phyloP scores from a whole-genome alignment of 2,113 vertebrate species.

The Catagonus wagneri region DNA sequence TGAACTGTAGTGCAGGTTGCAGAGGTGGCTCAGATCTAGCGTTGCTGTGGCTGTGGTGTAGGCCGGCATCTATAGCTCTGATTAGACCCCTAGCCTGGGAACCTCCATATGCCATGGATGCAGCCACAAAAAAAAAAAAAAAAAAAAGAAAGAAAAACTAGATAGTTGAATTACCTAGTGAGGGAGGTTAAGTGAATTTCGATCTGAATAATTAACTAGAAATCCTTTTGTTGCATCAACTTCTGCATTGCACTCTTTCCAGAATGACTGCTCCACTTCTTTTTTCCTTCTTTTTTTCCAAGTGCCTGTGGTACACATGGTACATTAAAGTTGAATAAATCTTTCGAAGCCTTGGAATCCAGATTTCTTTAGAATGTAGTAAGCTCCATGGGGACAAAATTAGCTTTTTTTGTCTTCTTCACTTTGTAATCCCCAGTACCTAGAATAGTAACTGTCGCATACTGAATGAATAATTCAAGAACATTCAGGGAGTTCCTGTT shows the following conservation, averaged over 20 bases:
- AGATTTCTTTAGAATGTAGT: background rate
- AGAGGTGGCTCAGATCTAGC: no score
- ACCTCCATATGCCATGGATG: no score
- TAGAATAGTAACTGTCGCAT: background rate
- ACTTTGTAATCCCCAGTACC: background rate
- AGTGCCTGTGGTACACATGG: background rate
- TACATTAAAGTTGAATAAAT: background rate
- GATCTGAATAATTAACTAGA: slow-evolving; percentile 16
- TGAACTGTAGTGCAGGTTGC: no score
- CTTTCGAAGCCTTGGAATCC: slow-evolving; percentile 19
- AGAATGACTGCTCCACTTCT: background rate
- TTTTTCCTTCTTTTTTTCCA: background rate
- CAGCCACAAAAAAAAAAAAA: no score
- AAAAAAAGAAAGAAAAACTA: no score
- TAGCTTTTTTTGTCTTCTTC: background rate
- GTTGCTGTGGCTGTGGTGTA: no score
- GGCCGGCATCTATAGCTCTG: no score
- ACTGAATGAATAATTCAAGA: slow-evolving; percentile 3
- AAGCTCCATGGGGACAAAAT: background rate
- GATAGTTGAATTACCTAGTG: background rate
- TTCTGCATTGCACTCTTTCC: background rate
- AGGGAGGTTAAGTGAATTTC: background rate
- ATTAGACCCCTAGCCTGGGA: no score
- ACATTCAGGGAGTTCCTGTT: no score
- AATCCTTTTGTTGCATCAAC: slow-evolving; percentile 14